Evolutionary conservation across 2,113 vertebrate species (phyloP).

Genomic region (Lepidothrix coronata): DNA sequence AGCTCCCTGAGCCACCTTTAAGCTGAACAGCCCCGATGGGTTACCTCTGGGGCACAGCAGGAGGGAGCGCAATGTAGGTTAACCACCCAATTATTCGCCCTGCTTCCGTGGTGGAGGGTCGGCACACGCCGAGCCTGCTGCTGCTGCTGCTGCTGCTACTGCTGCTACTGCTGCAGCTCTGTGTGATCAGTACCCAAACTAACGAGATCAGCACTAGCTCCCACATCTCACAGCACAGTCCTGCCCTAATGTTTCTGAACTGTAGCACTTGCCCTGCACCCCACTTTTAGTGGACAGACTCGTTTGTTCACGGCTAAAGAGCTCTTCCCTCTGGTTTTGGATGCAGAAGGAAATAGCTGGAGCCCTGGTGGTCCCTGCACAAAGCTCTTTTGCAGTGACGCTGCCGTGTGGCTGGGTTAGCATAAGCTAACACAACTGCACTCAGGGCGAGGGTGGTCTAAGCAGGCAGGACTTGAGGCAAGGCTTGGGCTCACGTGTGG

Average conservation of each 20-base stretch:
- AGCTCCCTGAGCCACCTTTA: neutral
- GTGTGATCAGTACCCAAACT: neutral
- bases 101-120: neutral
- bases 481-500: neutral
- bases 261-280: neutral
- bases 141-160: neutral
- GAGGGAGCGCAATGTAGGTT: neutral
- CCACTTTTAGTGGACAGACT: neutral
- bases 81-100: neutral
- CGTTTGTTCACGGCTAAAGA: neutral
- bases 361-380: neutral
- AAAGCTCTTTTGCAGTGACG: accelerated
- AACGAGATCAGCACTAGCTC: accelerated
- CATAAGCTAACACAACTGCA: neutral
- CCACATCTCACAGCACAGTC: too few relatives aligned
- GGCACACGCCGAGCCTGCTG: accelerated
- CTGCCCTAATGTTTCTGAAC: accelerated
- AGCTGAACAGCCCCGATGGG: accelerated
- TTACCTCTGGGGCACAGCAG: neutral
- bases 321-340: neutral
- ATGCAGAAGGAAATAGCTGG: neutral
- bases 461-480: too few relatives aligned
- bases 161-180: neutral
- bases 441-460: neutral
- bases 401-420: accelerated